A percentile compares a stretch with the other conserved stretches of the same genome.
These are phyloP conservation scores for Hippolais icterina DNA, from an alignment of 2,113 vertebrate species.

Conservation along the genomic window DNA sequence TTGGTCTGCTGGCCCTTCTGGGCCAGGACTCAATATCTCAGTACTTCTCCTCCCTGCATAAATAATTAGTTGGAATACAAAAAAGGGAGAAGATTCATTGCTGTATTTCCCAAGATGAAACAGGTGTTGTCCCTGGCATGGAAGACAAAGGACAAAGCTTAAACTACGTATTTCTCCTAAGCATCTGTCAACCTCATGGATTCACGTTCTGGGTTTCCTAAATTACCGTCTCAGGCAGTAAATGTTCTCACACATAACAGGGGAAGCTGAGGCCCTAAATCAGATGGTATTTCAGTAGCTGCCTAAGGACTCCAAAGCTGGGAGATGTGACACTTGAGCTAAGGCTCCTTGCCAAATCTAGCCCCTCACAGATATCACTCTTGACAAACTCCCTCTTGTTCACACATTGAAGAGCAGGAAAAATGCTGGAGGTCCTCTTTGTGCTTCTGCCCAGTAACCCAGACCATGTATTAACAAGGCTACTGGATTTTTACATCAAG, in stretches of 20 bases:
- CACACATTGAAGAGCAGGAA: background rate
- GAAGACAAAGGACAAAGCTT: background rate
- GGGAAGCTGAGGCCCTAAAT: background rate
- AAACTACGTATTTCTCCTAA: background rate
- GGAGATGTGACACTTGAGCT: background rate
- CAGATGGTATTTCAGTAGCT: background rate
- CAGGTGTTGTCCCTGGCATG: background rate
- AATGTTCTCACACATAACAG: background rate
- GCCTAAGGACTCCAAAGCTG: background rate
- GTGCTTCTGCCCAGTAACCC: background rate
- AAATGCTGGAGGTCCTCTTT: background rate
- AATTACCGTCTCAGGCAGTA: background rate
- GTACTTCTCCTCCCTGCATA: background rate
- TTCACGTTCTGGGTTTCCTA: background rate
- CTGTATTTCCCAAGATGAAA: background rate
- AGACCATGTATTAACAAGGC: rapidly evolving
- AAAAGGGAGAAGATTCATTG: background rate
- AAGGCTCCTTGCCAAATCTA: background rate
- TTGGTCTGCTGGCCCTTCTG: background rate
- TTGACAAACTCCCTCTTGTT: background rate
- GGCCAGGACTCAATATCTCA: background rate
- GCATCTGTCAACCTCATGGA: background rate
- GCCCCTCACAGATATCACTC: background rate
- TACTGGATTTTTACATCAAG: background rate
- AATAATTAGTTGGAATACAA: background rate